Conservation (phyloP, 35 echinoderm and acorn worm species). For the Apostichopus japonicus region DNA sequence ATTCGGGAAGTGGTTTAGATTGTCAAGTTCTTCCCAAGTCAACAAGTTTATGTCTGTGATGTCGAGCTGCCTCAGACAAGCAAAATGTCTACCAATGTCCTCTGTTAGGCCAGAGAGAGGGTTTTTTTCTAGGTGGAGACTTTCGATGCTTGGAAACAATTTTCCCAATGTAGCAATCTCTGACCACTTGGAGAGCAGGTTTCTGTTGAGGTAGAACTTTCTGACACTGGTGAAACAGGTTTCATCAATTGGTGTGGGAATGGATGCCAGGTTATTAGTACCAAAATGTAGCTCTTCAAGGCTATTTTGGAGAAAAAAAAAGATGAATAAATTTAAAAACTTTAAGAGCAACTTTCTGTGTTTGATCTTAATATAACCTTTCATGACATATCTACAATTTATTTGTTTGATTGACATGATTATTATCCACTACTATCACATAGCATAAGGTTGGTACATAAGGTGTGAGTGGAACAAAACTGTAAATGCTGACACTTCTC, state of each 20-base stretch:
- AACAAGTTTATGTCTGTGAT: background rate
- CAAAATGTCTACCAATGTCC: slow-evolving; percentile 3
- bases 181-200: background rate
- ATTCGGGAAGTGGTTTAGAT: background rate
- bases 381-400: too few species aligned
- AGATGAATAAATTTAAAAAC: background rate
- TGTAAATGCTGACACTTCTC: too few species aligned
- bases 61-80: background rate
- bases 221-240: background rate
- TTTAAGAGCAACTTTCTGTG: too few species aligned
- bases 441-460: too few species aligned
- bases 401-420: too few species aligned
- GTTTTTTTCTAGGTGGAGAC: background rate
- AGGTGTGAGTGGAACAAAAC: too few species aligned
- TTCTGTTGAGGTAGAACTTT: background rate
- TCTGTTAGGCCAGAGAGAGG: background rate
- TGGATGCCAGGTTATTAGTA: background rate
- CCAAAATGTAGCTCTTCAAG: background rate
- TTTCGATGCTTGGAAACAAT: background rate
- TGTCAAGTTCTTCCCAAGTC: slow-evolving; percentile 42
- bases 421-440: too few species aligned
- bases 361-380: too few species aligned
- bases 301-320: background rate
- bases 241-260: background rate
- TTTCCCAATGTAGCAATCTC: background rate